A percentile compares a stretch with the other conserved stretches of the same genome.
phyloP scores from a whole-genome alignment of 1,140 invertebrate species.

The Drosophila repletoides region DNA sequence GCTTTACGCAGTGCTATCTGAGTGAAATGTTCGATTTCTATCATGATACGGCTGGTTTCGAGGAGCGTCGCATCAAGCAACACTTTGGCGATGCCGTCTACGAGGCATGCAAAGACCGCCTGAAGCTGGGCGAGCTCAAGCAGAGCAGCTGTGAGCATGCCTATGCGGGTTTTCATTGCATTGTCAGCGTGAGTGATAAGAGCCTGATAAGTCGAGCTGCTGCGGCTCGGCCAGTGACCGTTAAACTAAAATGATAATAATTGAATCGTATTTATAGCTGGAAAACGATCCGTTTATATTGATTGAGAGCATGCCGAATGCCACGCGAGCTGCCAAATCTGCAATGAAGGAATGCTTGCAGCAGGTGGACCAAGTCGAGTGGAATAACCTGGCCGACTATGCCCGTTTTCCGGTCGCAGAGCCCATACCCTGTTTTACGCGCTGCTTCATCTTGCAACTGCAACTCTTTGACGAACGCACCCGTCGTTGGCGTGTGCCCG shows the following conservation, averaged over 20 bases:
- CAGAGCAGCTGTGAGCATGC: conserved; percentile 60
- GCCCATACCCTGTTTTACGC: conserved; percentile 70
- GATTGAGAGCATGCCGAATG: conserved; percentile 64
- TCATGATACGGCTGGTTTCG: conserved; percentile 50
- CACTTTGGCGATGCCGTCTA: conserved; percentile 53
- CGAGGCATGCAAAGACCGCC: conserved; percentile 49
- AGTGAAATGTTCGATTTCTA: conserved; percentile 68
- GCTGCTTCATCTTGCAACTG: conserved; percentile 60
- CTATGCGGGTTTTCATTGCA: conserved; percentile 70
- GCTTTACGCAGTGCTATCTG: conserved; percentile 70
- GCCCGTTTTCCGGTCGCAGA: conserved; percentile 49
- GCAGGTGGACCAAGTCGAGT: conserved; percentile 47
- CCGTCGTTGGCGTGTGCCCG: conserved; percentile 52
- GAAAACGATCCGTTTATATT: conserved; percentile 69
- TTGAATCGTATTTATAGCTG: conserved; percentile 34
- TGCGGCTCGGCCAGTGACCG: conserved; percentile 35
- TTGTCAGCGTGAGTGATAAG: conserved; percentile 66
- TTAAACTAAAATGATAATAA: conserved; percentile 4
- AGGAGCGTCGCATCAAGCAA: conserved; percentile 24
- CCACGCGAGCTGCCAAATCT: conserved; percentile 44
- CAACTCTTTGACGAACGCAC: conserved; percentile 57
- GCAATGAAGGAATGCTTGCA: conserved; percentile 74
- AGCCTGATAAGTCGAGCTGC: neutral
- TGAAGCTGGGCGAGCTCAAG: conserved; percentile 10
- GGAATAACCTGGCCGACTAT: conserved; percentile 46